Evolutionary conservation across 2,113 vertebrate species (phyloP).

Genomic region (Phrynosoma platyrhinos): DNA sequence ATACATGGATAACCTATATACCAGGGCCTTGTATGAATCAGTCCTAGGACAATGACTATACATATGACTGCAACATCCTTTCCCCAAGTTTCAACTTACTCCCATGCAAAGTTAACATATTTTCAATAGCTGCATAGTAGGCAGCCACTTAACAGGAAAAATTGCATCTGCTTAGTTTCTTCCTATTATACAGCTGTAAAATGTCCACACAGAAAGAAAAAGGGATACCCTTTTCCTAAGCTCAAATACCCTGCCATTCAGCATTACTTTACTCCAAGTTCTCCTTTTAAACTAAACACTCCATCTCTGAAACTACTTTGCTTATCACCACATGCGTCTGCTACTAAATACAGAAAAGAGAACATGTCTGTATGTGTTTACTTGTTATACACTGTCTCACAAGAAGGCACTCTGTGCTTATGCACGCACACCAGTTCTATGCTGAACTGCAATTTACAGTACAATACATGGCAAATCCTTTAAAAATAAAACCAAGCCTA

Average conservation of each 20-base stretch:
- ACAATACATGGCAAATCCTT: not conserved
- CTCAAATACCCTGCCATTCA: not conserved
- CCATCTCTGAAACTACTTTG: not conserved
- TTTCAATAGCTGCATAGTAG: too few species aligned
- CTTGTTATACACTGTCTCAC: not conserved
- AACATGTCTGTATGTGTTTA: not conserved
- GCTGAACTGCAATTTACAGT: not conserved
- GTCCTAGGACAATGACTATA: too few species aligned
- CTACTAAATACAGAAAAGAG: not conserved
- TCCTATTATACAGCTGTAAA: not conserved
- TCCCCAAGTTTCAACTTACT: too few species aligned
- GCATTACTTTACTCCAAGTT: not conserved
- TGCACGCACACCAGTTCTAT: not conserved
- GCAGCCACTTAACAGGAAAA: too few species aligned
- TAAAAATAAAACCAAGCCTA: not conserved
- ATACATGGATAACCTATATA: too few species aligned
- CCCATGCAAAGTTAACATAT: too few species aligned
- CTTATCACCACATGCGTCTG: not conserved
- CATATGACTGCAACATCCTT: too few species aligned
- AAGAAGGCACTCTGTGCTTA: not conserved
- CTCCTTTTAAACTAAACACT: not conserved
- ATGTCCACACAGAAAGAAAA: not conserved
- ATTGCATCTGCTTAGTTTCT: not conserved
- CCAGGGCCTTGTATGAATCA: too few species aligned
- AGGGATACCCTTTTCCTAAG: too few species aligned